Conservation (phyloP, 1,140 invertebrate species). For the Drosophila leontia region DNA sequence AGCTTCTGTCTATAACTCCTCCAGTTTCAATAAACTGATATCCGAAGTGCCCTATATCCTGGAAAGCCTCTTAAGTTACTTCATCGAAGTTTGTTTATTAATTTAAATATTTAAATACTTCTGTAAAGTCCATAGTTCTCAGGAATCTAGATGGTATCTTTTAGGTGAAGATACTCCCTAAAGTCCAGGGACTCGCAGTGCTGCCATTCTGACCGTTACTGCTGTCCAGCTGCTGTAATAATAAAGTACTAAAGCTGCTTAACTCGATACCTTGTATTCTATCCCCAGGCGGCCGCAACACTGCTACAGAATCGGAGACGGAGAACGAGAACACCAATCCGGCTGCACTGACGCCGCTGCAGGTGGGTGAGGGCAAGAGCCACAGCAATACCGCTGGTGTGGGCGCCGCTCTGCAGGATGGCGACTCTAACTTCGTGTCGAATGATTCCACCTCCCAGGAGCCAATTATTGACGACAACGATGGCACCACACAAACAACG, state of each 20-base stretch:
- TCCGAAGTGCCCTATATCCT: not conserved
- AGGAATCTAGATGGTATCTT: no score
- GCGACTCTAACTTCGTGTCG: slow-evolving; percentile 81
- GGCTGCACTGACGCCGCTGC: slow-evolving; percentile 46
- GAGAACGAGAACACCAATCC: slow-evolving; percentile 85
- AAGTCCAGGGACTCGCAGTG: not conserved
- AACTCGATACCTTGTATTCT: slow-evolving; percentile 13
- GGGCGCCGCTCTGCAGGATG: slow-evolving; percentile 69
- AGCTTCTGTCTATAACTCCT: not conserved
- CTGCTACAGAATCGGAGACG: slow-evolving; percentile 86
- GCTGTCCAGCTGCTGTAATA: not conserved
- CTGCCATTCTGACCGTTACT: not conserved
- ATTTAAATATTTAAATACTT: not conserved
- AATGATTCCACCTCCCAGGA: slow-evolving; percentile 84
- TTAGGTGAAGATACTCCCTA: not conserved
- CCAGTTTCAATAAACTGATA: not conserved
- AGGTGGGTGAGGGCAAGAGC: slow-evolving; percentile 72
- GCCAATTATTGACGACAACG: slow-evolving; percentile 79
- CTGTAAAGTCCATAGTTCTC: not conserved
- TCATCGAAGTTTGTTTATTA: not conserved
- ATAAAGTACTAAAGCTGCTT: not conserved
- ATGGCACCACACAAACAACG: slow-evolving; percentile 81
- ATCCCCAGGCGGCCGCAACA: slow-evolving; percentile 86
- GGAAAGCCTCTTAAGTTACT: not conserved
- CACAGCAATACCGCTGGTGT: slow-evolving; percentile 65